Conservation (phyloP, 2,888 invertebrate genomes). For the Lottia scabra region DNA sequence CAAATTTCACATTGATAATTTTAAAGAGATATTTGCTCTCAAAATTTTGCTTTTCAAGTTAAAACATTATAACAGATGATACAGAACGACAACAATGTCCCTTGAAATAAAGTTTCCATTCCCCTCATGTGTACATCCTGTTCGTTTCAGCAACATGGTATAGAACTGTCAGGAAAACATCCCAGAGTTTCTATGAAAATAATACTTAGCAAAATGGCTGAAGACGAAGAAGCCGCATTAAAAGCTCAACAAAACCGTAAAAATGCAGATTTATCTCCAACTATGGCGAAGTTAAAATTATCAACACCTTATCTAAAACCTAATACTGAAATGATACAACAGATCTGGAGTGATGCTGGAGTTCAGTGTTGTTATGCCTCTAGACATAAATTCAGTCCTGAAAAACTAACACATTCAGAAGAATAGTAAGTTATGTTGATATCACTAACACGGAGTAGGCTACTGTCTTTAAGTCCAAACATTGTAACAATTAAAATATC, state of each 20-base stretch:
- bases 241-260: not conserved
- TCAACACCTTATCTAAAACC: slow-evolving; percentile 12
- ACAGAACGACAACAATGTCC: too few relatives aligned
- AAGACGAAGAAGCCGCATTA: slow-evolving; percentile 37
- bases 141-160: slow-evolving; percentile 40
- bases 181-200: slow-evolving; percentile 44
- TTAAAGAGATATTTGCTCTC: too few relatives aligned
- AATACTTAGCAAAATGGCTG: slow-evolving; percentile 40
- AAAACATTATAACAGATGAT: too few relatives aligned
- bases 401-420: slow-evolving; percentile 42
- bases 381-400: slow-evolving; percentile 33
- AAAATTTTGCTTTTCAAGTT: too few relatives aligned
- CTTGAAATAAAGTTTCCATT: too few relatives aligned
- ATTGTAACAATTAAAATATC: too few relatives aligned
- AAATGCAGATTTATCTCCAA: not conserved
- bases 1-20: too few relatives aligned
- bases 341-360: slow-evolving; percentile 50
- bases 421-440: slow-evolving; percentile 48
- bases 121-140: too few relatives aligned
- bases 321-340: slow-evolving; percentile 41
- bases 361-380: slow-evolving; percentile 46
- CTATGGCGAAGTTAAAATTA: not conserved
- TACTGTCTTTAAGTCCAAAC: too few relatives aligned
- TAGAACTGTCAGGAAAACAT: slow-evolving; percentile 47
- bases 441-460: not conserved